Evolutionary conservation across 2,888 invertebrate species (phyloP).

Genomic region (Mechanitis messenoides): DNA sequence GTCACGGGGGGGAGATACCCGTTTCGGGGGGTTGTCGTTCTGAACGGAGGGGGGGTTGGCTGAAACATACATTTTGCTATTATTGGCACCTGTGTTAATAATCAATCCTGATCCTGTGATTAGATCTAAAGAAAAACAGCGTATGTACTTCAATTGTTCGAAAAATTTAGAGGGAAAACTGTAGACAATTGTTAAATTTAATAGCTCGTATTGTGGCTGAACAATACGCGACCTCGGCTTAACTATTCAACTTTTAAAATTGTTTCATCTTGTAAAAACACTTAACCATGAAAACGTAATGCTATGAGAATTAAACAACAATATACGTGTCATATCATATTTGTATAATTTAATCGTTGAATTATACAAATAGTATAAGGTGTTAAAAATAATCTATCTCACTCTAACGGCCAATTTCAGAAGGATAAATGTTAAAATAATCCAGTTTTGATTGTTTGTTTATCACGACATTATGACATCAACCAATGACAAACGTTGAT

Average conservation of each 20-base stretch:
- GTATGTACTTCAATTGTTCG: too few species aligned
- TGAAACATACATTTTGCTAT: slow-evolving; percentile 13
- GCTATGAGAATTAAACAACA: not conserved
- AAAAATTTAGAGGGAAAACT: slow-evolving; percentile 1
- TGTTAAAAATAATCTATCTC: too few species aligned
- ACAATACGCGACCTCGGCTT: not conserved
- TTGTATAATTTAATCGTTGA: not conserved
- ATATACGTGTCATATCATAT: not conserved
- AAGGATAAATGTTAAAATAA: too few species aligned
- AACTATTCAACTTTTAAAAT: not conserved
- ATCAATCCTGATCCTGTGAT: not conserved
- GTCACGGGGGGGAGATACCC: slow-evolving; percentile 32
- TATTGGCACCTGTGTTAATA: not conserved
- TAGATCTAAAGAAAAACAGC: not conserved
- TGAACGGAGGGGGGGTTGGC: slow-evolving; percentile 21
- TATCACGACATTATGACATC: too few species aligned
- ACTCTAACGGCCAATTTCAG: too few species aligned
- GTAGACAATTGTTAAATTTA: slow-evolving; percentile 1
- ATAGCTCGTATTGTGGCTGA: slow-evolving; percentile 1
- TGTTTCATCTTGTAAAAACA: slow-evolving; percentile 3
- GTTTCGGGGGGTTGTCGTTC: slow-evolving; percentile 25
- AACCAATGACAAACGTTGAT: too few species aligned
- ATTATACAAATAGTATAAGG: too few species aligned
- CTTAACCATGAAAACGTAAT: not conserved
- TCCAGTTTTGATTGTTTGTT: too few species aligned